These are phyloP conservation scores for Drosophila fulvimacula DNA, from an alignment of 2,888 invertebrate genomes.

Conservation along the genomic window DNA sequence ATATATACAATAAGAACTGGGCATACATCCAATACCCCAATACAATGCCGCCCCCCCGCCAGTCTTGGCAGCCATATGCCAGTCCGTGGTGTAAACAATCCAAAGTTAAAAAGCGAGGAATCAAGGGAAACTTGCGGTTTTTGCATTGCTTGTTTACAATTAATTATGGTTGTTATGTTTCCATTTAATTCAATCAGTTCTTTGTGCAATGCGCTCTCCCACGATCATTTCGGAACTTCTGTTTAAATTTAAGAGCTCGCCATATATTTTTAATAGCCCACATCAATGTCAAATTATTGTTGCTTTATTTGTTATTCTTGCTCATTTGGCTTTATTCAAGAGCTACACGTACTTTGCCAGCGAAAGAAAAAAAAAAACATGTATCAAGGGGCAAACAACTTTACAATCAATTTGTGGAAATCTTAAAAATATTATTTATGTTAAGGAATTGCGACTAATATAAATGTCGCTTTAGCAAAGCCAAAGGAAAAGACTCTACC, in stretches of 20 bases:
- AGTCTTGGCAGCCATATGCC: constrained; percentile 30
- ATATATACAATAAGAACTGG: constrained; percentile 12
- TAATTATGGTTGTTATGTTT: constrained; percentile 67
- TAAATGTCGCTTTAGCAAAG: neutral
- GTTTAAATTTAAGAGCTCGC: neutral
- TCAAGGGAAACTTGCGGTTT: constrained; percentile 22
- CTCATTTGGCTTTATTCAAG: neutral
- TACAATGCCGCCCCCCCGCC: neutral
- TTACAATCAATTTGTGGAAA: neutral
- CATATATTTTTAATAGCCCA: constrained; percentile 8
- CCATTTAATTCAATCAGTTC: constrained; percentile 64
- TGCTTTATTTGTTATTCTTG: neutral
- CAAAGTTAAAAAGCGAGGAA: constrained; percentile 28
- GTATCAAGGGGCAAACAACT: constrained; percentile 7
- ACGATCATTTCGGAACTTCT: constrained; percentile 4
- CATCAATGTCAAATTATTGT: constrained; percentile 16
- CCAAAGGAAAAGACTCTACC: neutral
- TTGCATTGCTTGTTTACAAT: constrained; percentile 73
- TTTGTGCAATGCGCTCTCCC: constrained; percentile 7
- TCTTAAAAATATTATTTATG: constrained; percentile 5
- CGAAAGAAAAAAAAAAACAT: neutral
- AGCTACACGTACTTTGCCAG: neutral
- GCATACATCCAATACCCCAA: neutral
- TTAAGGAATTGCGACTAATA: neutral
- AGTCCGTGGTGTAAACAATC: constrained; percentile 4